Conservation (phyloP, 2,888 invertebrate genomes). For the Caenorhabditis plicata region DNA sequence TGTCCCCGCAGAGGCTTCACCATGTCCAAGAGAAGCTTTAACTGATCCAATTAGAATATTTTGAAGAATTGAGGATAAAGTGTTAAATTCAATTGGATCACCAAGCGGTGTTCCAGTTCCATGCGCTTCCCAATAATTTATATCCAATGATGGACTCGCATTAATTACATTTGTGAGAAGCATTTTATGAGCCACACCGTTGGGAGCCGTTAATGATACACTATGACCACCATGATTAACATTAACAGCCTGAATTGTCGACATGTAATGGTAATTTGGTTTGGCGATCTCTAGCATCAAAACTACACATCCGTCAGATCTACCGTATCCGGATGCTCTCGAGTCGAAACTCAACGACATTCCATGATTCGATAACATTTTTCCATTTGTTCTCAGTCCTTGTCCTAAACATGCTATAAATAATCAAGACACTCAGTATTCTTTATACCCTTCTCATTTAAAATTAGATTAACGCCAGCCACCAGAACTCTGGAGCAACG, state of each 20-base stretch:
- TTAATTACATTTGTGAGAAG: slow-evolving; percentile 37
- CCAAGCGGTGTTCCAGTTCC: slow-evolving; percentile 65
- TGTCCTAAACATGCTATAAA: slow-evolving; percentile 18
- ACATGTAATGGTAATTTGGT: slow-evolving; percentile 31
- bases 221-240: slow-evolving; percentile 65
- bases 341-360: slow-evolving; percentile 65
- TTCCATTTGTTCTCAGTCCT: slow-evolving; percentile 56
- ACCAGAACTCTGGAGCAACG: slow-evolving; percentile 90
- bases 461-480: slow-evolving; percentile 76
- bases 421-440: background rate
- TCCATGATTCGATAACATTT: slow-evolving; percentile 64
- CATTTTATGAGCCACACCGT: slow-evolving; percentile 54
- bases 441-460: slow-evolving; percentile 44
- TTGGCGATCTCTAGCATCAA: slow-evolving; percentile 59
- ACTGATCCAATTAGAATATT: slow-evolving; percentile 38
- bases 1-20: slow-evolving; percentile 62
- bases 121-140: slow-evolving; percentile 64
- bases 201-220: slow-evolving; percentile 64
- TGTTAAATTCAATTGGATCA: slow-evolving; percentile 64
- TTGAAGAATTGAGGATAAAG: slow-evolving; percentile 42
- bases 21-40: slow-evolving; percentile 60
- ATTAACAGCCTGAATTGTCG: slow-evolving; percentile 44
- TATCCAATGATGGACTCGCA: slow-evolving; percentile 12
- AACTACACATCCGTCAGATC: slow-evolving; percentile 66
- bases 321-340: slow-evolving; percentile 66